Evolutionary conservation across 1,140 invertebrate species (phyloP), one percentile per base, ranked within the genome.

Genomic region (Ephestia elutella): DNA sequence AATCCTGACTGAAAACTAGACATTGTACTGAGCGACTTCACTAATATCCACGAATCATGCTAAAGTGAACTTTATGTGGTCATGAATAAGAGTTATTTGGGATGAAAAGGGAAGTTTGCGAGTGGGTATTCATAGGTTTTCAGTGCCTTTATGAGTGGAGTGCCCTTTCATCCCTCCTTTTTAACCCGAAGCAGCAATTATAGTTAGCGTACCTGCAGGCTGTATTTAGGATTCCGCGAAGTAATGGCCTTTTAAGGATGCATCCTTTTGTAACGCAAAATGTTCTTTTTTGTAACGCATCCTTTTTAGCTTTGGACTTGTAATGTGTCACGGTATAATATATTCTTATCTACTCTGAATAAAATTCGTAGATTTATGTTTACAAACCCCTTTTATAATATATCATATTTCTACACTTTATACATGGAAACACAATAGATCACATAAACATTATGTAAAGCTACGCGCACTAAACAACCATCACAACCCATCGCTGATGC

Each of bases 131-230:
- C 70, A 69, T 50, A 66, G 57, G 57, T 60, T 58, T 57, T 65
- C 57, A 62, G 61, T 59, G 62, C 68, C 66, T 73, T 73, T 70
- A 70, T 69, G 56, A 61, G 59, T 55, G 56, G 59, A 73, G 71
- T 68, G 68, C 67, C 71, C 66, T 71, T 73, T 73, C 71, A 73
- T 62, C 68, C 59, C 59, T 68, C 68, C 68, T 71, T 73, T 72
- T 70, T 68, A 71, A 59, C 71, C 68, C 38, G 64, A 56, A 57
- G 71, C 66, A 58, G 71, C 71, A 73, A 73, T 73, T 73, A 73
- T 66, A 71, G 71, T 70, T 73, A 68, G 64, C 64, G 62, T 66
- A 61, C 68, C 71, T 70, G 53, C 56, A 54, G 68, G 67, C 59
- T 66, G 56, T 57, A 59, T 73, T 66, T 57, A 62, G 64, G 58